Evolutionary conservation across 2,113 vertebrate genomes (phyloP).

Genomic region (Canis aureus): DNA sequence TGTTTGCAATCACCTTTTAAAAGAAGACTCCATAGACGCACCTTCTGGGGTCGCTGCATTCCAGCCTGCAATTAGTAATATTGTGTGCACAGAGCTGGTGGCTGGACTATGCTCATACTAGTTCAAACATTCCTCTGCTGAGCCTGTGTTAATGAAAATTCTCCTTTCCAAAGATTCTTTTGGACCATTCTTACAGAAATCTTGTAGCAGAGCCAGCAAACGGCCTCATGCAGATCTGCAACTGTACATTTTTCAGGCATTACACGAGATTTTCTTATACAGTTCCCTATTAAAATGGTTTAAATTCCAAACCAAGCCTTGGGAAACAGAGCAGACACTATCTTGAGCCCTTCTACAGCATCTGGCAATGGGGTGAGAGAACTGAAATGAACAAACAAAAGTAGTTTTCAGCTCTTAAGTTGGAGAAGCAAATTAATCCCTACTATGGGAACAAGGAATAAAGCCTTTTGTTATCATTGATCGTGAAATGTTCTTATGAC

Average conservation of each 20-base stretch:
- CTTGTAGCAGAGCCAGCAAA: constrained; percentile 4
- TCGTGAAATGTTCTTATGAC: constrained; percentile 71
- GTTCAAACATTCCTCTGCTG: not conserved
- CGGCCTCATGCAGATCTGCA: not conserved
- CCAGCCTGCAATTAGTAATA: not conserved
- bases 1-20: constrained; percentile 50
- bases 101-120: not conserved
- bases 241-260: constrained; percentile 59
- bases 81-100: rapidly evolving
- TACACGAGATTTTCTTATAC: constrained; percentile 1
- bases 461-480: constrained; percentile 68
- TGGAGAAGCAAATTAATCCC: constrained; percentile 66
- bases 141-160: not conserved
- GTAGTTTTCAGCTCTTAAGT: constrained; percentile 48
- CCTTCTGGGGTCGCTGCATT: not conserved
- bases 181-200: not conserved
- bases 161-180: constrained; percentile 43
- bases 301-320: constrained; percentile 65
- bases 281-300: constrained; percentile 66
- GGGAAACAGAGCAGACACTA: constrained; percentile 51
- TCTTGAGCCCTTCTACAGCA: constrained; percentile 64
- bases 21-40: not conserved
- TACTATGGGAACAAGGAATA: not conserved
- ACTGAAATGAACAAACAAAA: constrained; percentile 29
- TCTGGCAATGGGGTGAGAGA: constrained; percentile 24